A percentile compares a stretch with the other conserved stretches of the same genome.
Evolutionary conservation across 2,888 invertebrate genomes (phyloP).

Genomic region (Pollenia griseotomentosa): DNA sequence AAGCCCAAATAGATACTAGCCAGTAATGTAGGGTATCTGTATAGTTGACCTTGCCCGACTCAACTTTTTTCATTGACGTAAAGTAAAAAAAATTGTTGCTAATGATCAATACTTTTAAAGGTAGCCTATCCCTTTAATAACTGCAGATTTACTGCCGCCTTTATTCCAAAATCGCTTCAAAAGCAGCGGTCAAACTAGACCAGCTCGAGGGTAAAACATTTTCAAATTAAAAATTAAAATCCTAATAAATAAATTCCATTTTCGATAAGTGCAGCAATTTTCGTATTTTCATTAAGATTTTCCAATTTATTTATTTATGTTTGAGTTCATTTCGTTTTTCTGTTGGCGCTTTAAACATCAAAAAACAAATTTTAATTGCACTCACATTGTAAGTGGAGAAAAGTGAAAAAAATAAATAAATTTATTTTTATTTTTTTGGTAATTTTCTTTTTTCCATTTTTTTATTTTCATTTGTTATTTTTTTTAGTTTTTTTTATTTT

Average conservation of each 20-base stretch:
- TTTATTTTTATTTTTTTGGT: neutral
- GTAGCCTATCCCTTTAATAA: too few species aligned
- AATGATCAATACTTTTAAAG: too few species aligned
- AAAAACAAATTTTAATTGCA: conserved; percentile 42
- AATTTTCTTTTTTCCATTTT: neutral
- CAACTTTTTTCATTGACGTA: too few species aligned
- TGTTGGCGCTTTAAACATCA: conserved; percentile 1
- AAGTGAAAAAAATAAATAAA: neutral
- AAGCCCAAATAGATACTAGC: too few species aligned
- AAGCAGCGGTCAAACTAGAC: too few species aligned
- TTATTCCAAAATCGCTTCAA: too few species aligned
- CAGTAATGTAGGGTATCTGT: too few species aligned
- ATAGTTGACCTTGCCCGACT: too few species aligned
- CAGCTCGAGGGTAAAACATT: too few species aligned
- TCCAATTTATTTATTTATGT: conserved; percentile 22
- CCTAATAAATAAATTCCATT: neutral
- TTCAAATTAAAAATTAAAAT: too few species aligned
- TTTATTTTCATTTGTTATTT: conserved; percentile 15
- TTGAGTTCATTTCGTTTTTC: neutral
- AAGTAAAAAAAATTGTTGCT: too few species aligned
- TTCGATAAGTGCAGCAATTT: neutral
- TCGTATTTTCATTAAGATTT: neutral
- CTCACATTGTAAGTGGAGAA: conserved; percentile 13
- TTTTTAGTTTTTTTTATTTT: conserved; percentile 25
- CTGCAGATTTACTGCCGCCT: too few species aligned